These are phyloP conservation scores for Celastrina argiolus DNA, from an alignment of 2,888 invertebrate species.

Conservation along the genomic window DNA sequence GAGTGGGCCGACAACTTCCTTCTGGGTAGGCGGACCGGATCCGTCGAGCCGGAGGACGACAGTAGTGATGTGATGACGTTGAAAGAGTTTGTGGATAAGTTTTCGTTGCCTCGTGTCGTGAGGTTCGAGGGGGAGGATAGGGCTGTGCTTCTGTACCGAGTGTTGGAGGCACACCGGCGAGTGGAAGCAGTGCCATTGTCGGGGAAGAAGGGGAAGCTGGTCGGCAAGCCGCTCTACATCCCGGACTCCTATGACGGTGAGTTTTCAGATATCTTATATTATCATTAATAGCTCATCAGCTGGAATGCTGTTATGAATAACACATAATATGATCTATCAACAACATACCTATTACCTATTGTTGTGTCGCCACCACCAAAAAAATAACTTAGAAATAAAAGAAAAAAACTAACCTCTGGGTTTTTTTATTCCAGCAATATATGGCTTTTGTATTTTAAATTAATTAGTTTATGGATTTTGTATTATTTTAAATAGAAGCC, in stretches of 20 bases:
- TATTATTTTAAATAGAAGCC: background rate
- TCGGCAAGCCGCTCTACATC: constrained; percentile 79
- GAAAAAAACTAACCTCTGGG: too few species aligned
- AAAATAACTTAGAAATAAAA: too few species aligned
- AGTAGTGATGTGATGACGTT: constrained; percentile 68
- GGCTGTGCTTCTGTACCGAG: constrained; percentile 80
- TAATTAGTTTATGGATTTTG: background rate
- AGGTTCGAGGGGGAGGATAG: constrained; percentile 76
- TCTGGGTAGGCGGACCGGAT: constrained; percentile 60
- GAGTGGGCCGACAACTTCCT: constrained; percentile 72
- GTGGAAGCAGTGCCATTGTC: constrained; percentile 79
- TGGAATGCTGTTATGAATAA: too few species aligned
- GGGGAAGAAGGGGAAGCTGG: constrained; percentile 76
- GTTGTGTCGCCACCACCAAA: too few species aligned
- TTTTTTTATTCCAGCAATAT: too few species aligned
- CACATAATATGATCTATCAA: too few species aligned
- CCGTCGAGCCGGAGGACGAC: constrained; percentile 68
- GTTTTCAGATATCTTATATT: constrained; percentile 37
- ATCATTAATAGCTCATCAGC: too few species aligned
- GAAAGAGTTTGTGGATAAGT: constrained; percentile 80
- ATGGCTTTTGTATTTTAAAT: too few species aligned
- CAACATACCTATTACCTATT: too few species aligned
- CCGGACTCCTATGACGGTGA: constrained; percentile 83
- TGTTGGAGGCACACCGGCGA: constrained; percentile 79
- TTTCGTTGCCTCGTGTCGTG: constrained; percentile 79